These are phyloP conservation scores for Patella caerulea DNA, from an alignment of 2,888 invertebrate genomes.

Conservation along the genomic window DNA sequence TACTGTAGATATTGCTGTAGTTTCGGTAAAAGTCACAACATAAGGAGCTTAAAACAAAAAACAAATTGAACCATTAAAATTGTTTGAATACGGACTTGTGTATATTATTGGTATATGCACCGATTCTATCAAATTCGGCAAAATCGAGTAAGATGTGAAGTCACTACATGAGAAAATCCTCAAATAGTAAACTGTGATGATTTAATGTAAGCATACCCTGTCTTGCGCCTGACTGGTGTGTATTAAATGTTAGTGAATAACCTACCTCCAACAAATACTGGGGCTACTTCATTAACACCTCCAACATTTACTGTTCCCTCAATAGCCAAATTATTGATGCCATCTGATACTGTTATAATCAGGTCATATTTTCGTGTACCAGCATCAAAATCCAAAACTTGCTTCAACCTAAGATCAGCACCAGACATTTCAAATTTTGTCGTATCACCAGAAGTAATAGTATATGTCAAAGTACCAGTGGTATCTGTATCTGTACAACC, in stretches of 20 bases:
- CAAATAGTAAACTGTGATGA: neutral
- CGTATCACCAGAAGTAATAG: constrained; percentile 34
- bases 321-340: constrained; percentile 28
- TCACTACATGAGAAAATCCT: no score
- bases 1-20: constrained; percentile 33
- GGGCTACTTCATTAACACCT: constrained; percentile 43
- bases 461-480: constrained; percentile 34
- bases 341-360: constrained; percentile 39
- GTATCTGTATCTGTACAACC: constrained; percentile 34
- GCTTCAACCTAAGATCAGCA: constrained; percentile 33
- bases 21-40: constrained; percentile 36
- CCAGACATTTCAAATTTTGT: constrained; percentile 37
- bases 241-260: neutral
- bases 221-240: no score
- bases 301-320: constrained; percentile 39
- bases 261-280: constrained; percentile 43
- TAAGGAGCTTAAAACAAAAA: constrained; percentile 33
- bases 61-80: neutral
- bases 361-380: constrained; percentile 38
- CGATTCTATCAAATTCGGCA: no score
- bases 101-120: no score
- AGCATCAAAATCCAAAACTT: constrained; percentile 38
- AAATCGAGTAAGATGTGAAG: no score
- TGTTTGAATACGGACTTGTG: no score
- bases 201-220: no score